Evolutionary conservation across 2,888 invertebrate genomes (phyloP).

Genomic region (Syrista parreyssii): DNA sequence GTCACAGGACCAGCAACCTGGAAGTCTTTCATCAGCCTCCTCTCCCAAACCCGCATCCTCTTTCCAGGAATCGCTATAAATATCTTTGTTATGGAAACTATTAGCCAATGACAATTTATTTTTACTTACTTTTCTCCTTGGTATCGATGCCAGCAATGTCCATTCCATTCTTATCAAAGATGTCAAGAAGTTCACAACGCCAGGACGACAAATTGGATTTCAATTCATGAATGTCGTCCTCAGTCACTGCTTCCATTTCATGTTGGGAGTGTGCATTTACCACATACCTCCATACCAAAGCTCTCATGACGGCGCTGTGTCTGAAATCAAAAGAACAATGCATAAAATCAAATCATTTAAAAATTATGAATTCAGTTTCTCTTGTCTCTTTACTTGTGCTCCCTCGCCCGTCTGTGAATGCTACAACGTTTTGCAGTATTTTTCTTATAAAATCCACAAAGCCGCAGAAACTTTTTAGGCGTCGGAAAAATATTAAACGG

Average conservation of each 20-base stretch:
- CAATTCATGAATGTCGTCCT: conserved; percentile 94
- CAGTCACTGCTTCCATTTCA: conserved; percentile 88
- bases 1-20: conserved; percentile 80
- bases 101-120: background rate
- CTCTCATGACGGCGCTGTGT: conserved; percentile 87
- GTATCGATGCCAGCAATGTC: conserved; percentile 80
- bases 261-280: conserved; percentile 86
- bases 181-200: conserved; percentile 91
- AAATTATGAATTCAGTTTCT: background rate
- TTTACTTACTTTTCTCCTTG: conserved; percentile 77
- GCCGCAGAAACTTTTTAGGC: conserved; percentile 80
- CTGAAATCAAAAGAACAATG: conserved; percentile 42
- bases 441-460: conserved; percentile 72
- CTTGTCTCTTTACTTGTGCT: conserved; percentile 41
- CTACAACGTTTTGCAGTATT: conserved; percentile 29
- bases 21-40: conserved; percentile 89
- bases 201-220: conserved; percentile 94
- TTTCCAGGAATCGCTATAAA: conserved; percentile 77
- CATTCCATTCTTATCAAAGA: conserved; percentile 89
- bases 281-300: conserved; percentile 92
- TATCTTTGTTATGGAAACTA: background rate
- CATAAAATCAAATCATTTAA: background rate
- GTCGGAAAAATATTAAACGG: conserved; percentile 95
- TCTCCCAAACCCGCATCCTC: conserved; percentile 86
- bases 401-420: conserved; percentile 38